Percentiles rank a stretch among this genome's conserved stretches.
phyloP scores from a whole-genome alignment of 2,113 vertebrate species.

The Paralichthys olivaceus region DNA sequence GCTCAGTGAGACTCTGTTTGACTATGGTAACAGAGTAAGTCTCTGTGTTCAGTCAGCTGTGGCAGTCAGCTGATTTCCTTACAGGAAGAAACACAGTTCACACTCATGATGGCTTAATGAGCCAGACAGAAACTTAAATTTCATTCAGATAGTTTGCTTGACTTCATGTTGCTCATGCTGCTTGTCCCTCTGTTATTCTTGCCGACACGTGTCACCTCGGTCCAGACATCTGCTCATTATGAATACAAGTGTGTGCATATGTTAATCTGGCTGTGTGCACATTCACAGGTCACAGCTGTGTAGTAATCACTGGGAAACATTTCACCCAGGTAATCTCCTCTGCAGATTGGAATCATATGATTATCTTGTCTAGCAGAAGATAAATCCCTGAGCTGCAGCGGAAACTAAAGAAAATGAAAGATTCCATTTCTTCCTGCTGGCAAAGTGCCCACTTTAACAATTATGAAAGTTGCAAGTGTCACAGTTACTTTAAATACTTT shows the following conservation, averaged over 20 bases:
- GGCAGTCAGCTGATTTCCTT: neutral
- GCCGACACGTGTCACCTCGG: neutral
- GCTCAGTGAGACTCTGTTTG: neutral
- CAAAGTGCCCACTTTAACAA: neutral
- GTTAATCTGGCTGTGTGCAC: neutral
- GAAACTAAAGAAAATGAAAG: constrained; percentile 16
- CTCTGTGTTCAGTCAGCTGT: constrained; percentile 1
- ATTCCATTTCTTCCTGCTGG: constrained; percentile 10
- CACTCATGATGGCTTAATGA: constrained; percentile 7
- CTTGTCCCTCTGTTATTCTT: neutral
- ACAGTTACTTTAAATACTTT: neutral
- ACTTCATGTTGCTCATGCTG: neutral
- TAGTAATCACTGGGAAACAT: constrained; percentile 21
- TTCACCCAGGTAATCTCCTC: constrained; percentile 21
- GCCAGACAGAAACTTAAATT: neutral
- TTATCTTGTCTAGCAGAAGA: constrained; percentile 20
- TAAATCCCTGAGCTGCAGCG: constrained; percentile 9
- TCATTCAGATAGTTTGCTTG: constrained; percentile 7
- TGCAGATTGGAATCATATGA: constrained; percentile 18
- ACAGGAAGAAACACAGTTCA: too few relatives aligned
- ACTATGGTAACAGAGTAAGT: neutral
- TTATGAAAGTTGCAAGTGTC: neutral
- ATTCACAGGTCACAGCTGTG: constrained; percentile 22
- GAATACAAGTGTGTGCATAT: constrained; percentile 1
- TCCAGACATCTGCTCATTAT: constrained; percentile 18